These are phyloP conservation scores for Anoura caudifer DNA, from an alignment of 2,113 vertebrate genomes.

Conservation along the genomic window DNA sequence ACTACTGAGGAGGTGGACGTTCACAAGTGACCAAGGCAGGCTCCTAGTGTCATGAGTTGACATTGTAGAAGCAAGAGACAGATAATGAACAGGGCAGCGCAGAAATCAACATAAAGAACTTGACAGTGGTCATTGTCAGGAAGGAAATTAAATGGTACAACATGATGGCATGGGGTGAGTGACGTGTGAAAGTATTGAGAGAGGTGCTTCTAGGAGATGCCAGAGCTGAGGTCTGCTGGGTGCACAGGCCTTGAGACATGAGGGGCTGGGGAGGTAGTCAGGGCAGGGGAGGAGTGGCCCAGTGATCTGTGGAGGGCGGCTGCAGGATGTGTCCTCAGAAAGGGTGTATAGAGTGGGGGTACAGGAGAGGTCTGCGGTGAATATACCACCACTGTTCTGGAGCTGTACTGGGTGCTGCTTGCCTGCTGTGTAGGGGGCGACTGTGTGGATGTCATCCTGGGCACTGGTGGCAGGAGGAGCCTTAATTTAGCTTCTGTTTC, in stretches of 20 bases:
- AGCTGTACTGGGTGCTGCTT: not conserved
- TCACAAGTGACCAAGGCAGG: not conserved
- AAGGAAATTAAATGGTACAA: not conserved
- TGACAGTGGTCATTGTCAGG: not conserved
- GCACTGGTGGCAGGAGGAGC: not conserved
- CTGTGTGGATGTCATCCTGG: not conserved
- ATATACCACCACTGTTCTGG: not conserved
- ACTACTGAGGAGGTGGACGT: not conserved
- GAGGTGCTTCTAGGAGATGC: not conserved
- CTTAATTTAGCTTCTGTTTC: conserved; percentile 17
- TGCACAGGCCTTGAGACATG: not conserved
- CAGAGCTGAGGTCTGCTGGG: not conserved
- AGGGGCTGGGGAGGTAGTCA: not conserved
- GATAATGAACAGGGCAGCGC: not conserved
- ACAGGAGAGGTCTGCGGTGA: not conserved
- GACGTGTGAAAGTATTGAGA: not conserved
- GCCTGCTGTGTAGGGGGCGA: not conserved
- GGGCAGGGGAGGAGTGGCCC: not conserved
- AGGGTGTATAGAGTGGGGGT: not conserved
- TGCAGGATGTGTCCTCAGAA: not conserved
- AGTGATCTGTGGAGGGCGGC: not conserved
- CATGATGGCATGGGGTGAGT: not conserved
- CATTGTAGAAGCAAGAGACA: not conserved
- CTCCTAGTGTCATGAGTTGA: not conserved
- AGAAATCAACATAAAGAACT: not conserved